Conservation (phyloP, 2,797 vertebrate genomes). For the Eleutherodactylus coqui region DNA sequence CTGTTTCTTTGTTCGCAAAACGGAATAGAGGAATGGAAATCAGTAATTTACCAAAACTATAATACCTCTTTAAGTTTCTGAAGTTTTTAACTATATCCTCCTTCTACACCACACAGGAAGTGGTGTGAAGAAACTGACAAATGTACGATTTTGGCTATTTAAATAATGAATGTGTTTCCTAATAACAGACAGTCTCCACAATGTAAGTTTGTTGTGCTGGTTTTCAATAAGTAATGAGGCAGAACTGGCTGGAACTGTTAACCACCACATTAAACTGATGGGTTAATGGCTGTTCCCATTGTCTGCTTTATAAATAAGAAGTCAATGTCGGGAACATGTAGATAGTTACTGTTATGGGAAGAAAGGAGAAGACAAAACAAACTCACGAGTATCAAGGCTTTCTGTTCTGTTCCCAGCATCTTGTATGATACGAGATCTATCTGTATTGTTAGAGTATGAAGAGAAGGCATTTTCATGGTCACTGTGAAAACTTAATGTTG, state of each 20-base stretch:
- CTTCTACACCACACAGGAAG: slow-evolving; percentile 19
- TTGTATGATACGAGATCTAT: neutral
- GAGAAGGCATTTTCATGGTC: neutral
- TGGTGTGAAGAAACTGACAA: slow-evolving; percentile 8
- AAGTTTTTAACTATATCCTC: neutral
- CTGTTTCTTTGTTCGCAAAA: too few relatives aligned
- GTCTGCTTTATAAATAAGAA: neutral
- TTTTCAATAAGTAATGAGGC: slow-evolving; percentile 28
- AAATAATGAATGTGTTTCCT: slow-evolving; percentile 22
- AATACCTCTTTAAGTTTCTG: neutral
- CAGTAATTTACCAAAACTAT: neutral
- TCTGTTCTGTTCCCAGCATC: too few relatives aligned
- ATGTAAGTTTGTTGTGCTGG: slow-evolving; percentile 1
- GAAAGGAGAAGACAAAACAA: slow-evolving; percentile 15
- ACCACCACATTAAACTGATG: neutral
- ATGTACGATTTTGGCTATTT: slow-evolving; percentile 7
- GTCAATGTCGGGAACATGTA: neutral
- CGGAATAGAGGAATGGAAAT: too few relatives aligned
- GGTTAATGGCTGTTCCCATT: slow-evolving; percentile 17
- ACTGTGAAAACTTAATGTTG: neutral
- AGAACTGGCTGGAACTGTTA: slow-evolving; percentile 1
- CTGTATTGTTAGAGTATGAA: neutral
- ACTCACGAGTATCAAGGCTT: neutral
- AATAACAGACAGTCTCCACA: neutral
- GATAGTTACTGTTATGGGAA: slow-evolving; percentile 40